These are phyloP conservation scores for Alauda arvensis DNA, from an alignment of 2,797 vertebrate species.

Conservation along the genomic window DNA sequence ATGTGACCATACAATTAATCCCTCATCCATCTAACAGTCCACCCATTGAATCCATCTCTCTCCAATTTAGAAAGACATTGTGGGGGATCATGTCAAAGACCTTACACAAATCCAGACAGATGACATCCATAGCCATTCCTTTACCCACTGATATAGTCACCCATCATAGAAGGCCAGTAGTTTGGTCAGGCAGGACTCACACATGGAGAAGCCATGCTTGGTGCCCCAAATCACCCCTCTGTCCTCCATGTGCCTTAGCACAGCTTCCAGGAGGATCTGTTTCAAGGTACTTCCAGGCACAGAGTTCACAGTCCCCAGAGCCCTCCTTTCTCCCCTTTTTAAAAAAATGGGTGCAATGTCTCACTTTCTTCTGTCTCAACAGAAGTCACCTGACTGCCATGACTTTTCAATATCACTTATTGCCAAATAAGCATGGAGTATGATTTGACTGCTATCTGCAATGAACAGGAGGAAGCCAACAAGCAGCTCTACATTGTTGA, in stretches of 20 bases:
- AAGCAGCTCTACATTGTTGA: neutral
- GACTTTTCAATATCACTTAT: neutral
- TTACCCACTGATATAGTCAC: neutral
- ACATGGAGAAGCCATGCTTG: neutral
- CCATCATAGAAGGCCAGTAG: neutral
- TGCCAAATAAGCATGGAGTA: neutral
- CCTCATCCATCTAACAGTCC: neutral
- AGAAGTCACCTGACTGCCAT: neutral
- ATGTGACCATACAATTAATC: neutral
- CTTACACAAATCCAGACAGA: neutral
- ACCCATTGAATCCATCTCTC: neutral
- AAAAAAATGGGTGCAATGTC: neutral
- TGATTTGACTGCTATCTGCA: neutral
- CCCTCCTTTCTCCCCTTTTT: neutral
- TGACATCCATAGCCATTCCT: neutral
- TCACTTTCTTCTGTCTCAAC: neutral
- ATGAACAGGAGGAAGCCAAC: neutral
- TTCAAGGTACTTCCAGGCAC: neutral
- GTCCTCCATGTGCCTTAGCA: neutral
- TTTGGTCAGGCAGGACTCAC: neutral
- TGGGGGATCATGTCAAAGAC: neutral
- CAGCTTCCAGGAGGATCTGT: neutral
- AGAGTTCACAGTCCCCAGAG: neutral
- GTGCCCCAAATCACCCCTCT: neutral
- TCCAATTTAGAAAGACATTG: neutral